A percentile compares a stretch with the other conserved stretches of the same genome.
These are phyloP conservation scores for Scartelaos histophorus DNA, from an alignment of 2,113 vertebrate genomes.

Conservation along the genomic window DNA sequence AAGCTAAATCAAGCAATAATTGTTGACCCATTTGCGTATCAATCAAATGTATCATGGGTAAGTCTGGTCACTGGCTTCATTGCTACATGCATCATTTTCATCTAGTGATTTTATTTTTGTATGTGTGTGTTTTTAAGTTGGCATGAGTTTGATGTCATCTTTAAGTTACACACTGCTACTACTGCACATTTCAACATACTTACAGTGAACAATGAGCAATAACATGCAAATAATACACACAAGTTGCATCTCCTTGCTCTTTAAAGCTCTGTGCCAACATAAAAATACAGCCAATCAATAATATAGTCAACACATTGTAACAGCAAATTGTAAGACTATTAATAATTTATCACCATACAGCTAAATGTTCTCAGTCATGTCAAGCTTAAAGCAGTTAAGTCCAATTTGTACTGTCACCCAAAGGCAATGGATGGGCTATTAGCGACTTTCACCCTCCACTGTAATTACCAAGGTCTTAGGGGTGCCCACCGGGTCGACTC, in stretches of 20 bases:
- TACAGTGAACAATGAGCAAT: background rate
- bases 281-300: background rate
- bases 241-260: background rate
- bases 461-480: slow-evolving; percentile 34
- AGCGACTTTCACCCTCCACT: slow-evolving; percentile 20
- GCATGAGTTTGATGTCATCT: too few relatives aligned
- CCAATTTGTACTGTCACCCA: slow-evolving; percentile 17
- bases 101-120: too few relatives aligned
- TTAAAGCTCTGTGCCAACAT: background rate
- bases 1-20: too few relatives aligned
- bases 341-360: background rate
- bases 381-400: background rate
- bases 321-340: background rate
- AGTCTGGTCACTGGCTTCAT: too few relatives aligned
- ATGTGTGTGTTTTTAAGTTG: too few relatives aligned
- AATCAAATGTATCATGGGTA: too few relatives aligned
- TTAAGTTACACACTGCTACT: too few relatives aligned
- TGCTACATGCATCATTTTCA: too few relatives aligned
- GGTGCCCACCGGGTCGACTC: slow-evolving; percentile 7
- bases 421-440: slow-evolving; percentile 9
- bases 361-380: background rate
- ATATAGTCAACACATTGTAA: background rate
- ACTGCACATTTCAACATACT: background rate
- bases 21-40: too few relatives aligned
- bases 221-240: background rate